A percentile compares a stretch with the other conserved stretches of the same genome.
phyloP scores from a whole-genome alignment of 2,113 vertebrate species.

The Amphiprion ocellaris region DNA sequence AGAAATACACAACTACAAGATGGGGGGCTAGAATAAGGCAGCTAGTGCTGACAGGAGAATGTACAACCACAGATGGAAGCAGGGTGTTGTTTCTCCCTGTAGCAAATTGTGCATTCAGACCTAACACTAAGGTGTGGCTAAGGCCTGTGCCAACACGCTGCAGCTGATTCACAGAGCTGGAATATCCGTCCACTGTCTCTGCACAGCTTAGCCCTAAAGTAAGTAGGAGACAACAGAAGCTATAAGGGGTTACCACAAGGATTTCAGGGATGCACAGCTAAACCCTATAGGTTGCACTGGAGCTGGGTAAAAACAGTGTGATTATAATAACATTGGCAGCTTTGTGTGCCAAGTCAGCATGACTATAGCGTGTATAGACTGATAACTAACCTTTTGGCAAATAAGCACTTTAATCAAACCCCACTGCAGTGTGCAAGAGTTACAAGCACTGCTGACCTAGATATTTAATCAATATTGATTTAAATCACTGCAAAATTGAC shows the following conservation, averaged over 20 bases:
- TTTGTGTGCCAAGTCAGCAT: background rate
- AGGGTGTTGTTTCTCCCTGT: slow-evolving; percentile 56
- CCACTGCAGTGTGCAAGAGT: background rate
- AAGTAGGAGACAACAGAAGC: slow-evolving; percentile 33
- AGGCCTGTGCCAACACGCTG: slow-evolving; percentile 74
- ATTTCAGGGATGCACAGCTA: slow-evolving; percentile 16
- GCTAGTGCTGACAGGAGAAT: slow-evolving; percentile 35
- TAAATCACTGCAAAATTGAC: slow-evolving; percentile 29
- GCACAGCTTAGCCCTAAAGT: slow-evolving; percentile 26
- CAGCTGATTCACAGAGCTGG: slow-evolving; percentile 55
- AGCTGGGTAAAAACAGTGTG: slow-evolving; percentile 8
- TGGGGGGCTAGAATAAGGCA: slow-evolving; percentile 26
- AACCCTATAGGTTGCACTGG: background rate
- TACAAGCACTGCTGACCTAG: slow-evolving; percentile 44
- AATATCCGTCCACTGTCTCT: slow-evolving; percentile 54
- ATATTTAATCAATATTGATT: slow-evolving; percentile 46
- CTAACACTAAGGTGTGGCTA: slow-evolving; percentile 56
- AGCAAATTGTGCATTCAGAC: slow-evolving; percentile 43
- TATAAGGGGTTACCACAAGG: slow-evolving; percentile 1
- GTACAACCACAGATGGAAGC: slow-evolving; percentile 28
- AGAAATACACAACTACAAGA: slow-evolving; percentile 5
- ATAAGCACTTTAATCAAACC: slow-evolving; percentile 32
- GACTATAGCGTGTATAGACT: background rate
- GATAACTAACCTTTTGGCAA: slow-evolving; percentile 28
- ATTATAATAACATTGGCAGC: slow-evolving; percentile 2